phyloP scores from a whole-genome alignment of 2,797 vertebrate genomes.

The Acanthurus tractus region DNA sequence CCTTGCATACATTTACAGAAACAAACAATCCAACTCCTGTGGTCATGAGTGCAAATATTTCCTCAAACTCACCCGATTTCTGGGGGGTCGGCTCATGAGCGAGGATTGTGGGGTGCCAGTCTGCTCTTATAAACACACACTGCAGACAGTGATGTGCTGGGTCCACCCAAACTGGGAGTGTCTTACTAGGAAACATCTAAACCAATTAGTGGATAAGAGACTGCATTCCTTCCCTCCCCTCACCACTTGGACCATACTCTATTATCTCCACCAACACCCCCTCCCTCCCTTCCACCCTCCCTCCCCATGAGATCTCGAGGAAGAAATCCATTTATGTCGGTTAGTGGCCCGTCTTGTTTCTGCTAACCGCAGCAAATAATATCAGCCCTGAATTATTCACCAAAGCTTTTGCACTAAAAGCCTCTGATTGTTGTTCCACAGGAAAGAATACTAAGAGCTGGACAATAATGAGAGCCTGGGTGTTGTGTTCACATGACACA shows the following conservation, averaged over 20 bases:
- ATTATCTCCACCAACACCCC: slow-evolving; percentile 72
- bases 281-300: slow-evolving; percentile 69
- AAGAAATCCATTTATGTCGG: slow-evolving; percentile 93
- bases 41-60: slow-evolving; percentile 39
- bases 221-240: slow-evolving; percentile 74
- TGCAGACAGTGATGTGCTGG: slow-evolving; percentile 71
- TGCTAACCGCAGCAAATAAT: slow-evolving; percentile 87
- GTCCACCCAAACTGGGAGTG: slow-evolving; percentile 90
- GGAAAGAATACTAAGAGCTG: slow-evolving; percentile 82
- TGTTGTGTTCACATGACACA: slow-evolving; percentile 40
- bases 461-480: slow-evolving; percentile 73
- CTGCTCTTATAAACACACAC: slow-evolving; percentile 85
- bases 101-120: slow-evolving; percentile 64
- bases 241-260: slow-evolving; percentile 61
- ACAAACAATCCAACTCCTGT: slow-evolving; percentile 35
- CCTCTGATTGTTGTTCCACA: slow-evolving; percentile 87
- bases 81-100: slow-evolving; percentile 87
- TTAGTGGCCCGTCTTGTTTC: slow-evolving; percentile 87
- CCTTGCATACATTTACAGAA: slow-evolving; percentile 20
- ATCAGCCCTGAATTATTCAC: slow-evolving; percentile 97
- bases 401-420: slow-evolving; percentile 90
- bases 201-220: slow-evolving; percentile 87
- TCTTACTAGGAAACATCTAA: slow-evolving; percentile 86
- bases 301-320: slow-evolving; percentile 80
- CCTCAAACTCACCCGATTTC: slow-evolving; percentile 90